phyloP scores from a whole-genome alignment of 92 coral and sea anemone genomes.

The Siderastrea siderea region DNA sequence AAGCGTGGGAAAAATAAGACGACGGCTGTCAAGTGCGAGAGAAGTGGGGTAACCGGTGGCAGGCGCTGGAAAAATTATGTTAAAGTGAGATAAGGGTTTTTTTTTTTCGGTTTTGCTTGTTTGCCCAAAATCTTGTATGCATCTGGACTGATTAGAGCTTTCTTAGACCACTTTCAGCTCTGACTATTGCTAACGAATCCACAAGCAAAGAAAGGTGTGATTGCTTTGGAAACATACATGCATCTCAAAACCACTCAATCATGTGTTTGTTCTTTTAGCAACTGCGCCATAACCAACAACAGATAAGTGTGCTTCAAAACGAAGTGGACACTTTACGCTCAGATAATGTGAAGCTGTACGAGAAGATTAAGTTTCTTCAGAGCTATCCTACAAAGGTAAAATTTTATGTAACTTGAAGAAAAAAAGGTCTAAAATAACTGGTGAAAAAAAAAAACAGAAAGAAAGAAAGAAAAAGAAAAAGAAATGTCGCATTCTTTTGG shows the following conservation, averaged over 20 bases:
- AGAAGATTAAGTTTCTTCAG: slow-evolving; percentile 95
- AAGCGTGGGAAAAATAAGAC: neutral
- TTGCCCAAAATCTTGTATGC: neutral
- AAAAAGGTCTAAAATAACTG: too few relatives aligned
- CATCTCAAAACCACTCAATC: neutral
- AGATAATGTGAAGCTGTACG: slow-evolving; percentile 96
- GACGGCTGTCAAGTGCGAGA: neutral
- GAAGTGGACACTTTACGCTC: slow-evolving; percentile 96
- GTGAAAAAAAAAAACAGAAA: too few relatives aligned
- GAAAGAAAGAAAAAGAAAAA: too few relatives aligned
- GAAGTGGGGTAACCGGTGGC: neutral
- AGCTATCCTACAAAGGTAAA: slow-evolving; percentile 93
- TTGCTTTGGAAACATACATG: neutral
- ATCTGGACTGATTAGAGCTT: too few relatives aligned
- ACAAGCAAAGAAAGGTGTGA: too few relatives aligned
- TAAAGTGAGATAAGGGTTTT: neutral
- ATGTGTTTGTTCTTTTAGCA: slow-evolving; percentile 65
- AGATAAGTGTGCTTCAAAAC: slow-evolving; percentile 89
- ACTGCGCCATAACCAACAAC: slow-evolving; percentile 97
- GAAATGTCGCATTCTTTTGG: too few relatives aligned
- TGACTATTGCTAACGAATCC: too few relatives aligned
- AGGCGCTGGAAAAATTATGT: neutral
- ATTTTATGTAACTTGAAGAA: neutral
- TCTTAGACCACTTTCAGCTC: too few relatives aligned
- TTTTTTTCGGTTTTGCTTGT: neutral